Percentiles rank a stretch among this genome's conserved stretches.
These are phyloP conservation scores for Actinia tenebrosa DNA, from an alignment of 64 coral and sea anemone genomes.

Conservation along the genomic window DNA sequence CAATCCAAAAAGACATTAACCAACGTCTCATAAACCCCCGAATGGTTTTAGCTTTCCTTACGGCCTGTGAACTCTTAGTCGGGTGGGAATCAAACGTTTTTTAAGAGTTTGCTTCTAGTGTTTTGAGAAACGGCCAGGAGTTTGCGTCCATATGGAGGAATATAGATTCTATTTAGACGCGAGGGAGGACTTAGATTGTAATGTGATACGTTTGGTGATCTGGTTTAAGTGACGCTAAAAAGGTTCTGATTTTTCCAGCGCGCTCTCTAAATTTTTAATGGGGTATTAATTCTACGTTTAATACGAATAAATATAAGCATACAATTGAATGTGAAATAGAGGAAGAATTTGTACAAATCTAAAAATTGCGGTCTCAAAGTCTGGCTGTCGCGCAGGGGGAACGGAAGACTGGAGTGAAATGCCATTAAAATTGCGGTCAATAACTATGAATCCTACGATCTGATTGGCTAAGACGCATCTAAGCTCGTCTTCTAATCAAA, in stretches of 20 bases:
- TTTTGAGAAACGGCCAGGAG: neutral
- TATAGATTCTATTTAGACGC: neutral
- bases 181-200: neutral
- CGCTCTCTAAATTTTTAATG: neutral
- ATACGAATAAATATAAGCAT: neutral
- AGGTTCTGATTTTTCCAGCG: neutral
- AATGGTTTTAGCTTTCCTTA: neutral
- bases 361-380: slow-evolving; percentile 6
- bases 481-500: slow-evolving; percentile 14
- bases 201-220: neutral
- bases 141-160: neutral
- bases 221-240: neutral
- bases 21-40: neutral
- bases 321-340: neutral
- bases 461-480: neutral
- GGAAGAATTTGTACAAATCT: slow-evolving; percentile 11
- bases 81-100: neutral
- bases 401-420: slow-evolving; percentile 12
- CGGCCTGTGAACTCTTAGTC: neutral
- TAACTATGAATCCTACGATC: neutral
- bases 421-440: slow-evolving; percentile 13
- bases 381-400: neutral
- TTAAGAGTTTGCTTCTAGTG: neutral
- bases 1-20: slow-evolving; percentile 15
- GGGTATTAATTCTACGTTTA: too few species aligned